These are phyloP conservation scores for Carollia perspicillata DNA, from an alignment of 2,113 vertebrate species.

Conservation along the genomic window DNA sequence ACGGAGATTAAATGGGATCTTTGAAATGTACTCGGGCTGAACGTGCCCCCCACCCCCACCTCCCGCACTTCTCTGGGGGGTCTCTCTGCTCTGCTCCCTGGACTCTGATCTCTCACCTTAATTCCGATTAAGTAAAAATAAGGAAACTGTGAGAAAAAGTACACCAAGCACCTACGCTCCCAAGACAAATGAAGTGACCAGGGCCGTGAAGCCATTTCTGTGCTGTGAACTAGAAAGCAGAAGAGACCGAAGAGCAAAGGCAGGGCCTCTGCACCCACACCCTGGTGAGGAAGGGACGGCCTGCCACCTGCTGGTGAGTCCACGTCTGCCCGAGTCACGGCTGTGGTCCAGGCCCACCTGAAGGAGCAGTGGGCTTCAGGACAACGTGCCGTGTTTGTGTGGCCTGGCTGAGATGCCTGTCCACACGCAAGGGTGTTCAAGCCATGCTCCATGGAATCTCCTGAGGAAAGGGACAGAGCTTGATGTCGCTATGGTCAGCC, in stretches of 20 bases:
- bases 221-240: too few species aligned
- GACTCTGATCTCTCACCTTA: background rate
- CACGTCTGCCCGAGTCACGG: background rate
- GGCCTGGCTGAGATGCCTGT: background rate
- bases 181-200: background rate
- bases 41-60: too few species aligned
- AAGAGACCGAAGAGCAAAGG: background rate
- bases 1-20: background rate
- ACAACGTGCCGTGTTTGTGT: accelerated
- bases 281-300: background rate
- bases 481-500: background rate
- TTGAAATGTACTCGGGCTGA: background rate
- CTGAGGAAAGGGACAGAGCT: background rate
- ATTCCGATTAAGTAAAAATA: background rate
- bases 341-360: background rate
- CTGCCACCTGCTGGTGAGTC: slow-evolving; percentile 54
- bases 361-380: too few species aligned
- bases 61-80: background rate
- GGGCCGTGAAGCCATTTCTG: background rate
- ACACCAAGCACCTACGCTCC: background rate
- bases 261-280: accelerated
- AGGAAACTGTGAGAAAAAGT: background rate
- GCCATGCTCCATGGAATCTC: accelerated
- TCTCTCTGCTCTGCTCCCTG: background rate
- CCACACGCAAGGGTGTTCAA: background rate